phyloP scores from a whole-genome alignment of 2,113 vertebrate genomes.

The Prolemur simus region DNA sequence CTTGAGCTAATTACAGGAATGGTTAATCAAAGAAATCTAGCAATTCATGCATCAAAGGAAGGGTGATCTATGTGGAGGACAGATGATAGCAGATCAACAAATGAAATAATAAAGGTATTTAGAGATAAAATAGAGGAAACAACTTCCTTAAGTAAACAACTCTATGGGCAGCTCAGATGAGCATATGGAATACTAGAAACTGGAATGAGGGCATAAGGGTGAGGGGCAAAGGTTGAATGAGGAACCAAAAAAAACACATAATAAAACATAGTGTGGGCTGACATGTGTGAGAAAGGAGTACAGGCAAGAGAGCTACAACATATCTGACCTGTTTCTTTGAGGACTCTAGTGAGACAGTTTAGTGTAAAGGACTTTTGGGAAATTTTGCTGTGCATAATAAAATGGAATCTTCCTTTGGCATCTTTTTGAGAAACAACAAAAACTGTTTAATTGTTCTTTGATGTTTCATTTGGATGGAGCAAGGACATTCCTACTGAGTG shows the following conservation, averaged over 20 bases:
- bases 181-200: background rate
- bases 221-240: background rate
- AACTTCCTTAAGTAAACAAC: background rate
- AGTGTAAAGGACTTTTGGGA: background rate
- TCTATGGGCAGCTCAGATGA: background rate
- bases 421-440: background rate
- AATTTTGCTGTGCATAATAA: background rate
- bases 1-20: background rate
- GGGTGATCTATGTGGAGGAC: background rate
- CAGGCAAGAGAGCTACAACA: background rate
- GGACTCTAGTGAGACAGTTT: background rate
- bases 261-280: accelerated
- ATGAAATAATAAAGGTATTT: background rate
- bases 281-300: too few species aligned
- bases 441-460: background rate
- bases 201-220: background rate
- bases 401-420: background rate
- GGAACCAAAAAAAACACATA: accelerated
- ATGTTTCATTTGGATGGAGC: background rate
- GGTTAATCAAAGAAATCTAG: background rate
- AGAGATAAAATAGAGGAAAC: background rate
- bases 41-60: background rate
- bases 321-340: background rate
- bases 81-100: background rate
- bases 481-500: background rate